Base-by-base conservation (phyloP, 1,140 invertebrate genomes). In the Micrasema minimum region DNA sequence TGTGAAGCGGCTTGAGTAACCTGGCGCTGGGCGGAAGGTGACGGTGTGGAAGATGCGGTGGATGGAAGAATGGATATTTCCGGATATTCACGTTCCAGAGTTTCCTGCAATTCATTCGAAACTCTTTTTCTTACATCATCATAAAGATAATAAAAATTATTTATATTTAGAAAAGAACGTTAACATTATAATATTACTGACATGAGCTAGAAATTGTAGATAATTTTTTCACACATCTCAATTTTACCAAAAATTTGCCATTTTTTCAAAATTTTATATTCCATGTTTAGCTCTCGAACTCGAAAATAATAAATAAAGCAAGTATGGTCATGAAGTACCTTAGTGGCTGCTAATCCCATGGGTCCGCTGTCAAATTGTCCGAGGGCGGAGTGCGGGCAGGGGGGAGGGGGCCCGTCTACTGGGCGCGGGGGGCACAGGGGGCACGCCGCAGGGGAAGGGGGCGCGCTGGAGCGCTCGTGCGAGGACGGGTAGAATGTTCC, bases 401-500 rank as follows among this genome's bases (percentile, higher is more conserved):
- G 14, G 80, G n/a, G 81, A 80, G 35, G 82, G n/a, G n/a, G n/a
- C 51, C 3, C 31, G 2, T 26, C 67, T 3, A 14, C 10, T 9
- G 65, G 65, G 6, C 50, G 16, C 1, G 46, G 23, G 1, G 45
- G 31, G 20, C 67, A 62, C 23, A 43, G 55, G 7, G 53, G 50
- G 20, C 65, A 67, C 22, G 35, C 12, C 7, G 38, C 80, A 72
- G 2, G 81, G 79, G 43, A 79, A 80, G 38, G 81, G 11, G 74
- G 86, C 81, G 81, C 91, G 14, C 61, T 46, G 14, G 66, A 38
- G 59, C 70, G 64, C 45, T 75, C 74, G 82, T 92, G 91, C 78
- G 93, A 93, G 76, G 95, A 88, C 78, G 95, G 95, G 86, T 94
- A 96, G 88, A 94, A 96, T 82, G 93, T 96, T 81, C 95, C 94